These are phyloP conservation scores for Gallinago nigripennis DNA, from an alignment of 2,797 vertebrate species.

Conservation along the genomic window DNA sequence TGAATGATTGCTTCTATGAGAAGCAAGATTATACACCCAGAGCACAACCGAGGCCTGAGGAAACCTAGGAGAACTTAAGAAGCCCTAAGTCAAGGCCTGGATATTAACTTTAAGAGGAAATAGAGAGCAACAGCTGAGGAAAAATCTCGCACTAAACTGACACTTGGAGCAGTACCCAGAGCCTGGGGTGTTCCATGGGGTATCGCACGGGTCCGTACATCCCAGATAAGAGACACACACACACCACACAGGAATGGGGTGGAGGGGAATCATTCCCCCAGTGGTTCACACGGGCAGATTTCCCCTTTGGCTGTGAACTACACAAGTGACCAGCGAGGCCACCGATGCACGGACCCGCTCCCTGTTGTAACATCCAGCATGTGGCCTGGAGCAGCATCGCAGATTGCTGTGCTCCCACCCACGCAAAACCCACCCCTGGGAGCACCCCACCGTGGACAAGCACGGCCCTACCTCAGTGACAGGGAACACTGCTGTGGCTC, in stretches of 20 bases:
- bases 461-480: background rate
- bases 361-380: background rate
- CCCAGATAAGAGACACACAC: accelerated
- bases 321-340: background rate
- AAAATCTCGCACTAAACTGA: background rate
- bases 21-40: background rate
- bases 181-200: accelerated
- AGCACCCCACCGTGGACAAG: accelerated
- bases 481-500: background rate
- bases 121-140: background rate
- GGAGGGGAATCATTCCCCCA: background rate
- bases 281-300: accelerated
- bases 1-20: background rate
- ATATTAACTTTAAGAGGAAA: background rate
- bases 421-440: background rate
- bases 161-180: background rate
- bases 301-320: background rate
- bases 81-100: background rate
- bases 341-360: accelerated
- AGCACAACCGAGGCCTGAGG: background rate
- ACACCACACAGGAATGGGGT: accelerated
- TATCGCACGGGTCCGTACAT: accelerated
- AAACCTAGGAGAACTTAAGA: background rate
- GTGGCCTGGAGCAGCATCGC: accelerated
- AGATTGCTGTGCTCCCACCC: accelerated